These are phyloP conservation scores for Chlamydotis undulata DNA, from an alignment of 2,113 vertebrate genomes.

Conservation along the genomic window DNA sequence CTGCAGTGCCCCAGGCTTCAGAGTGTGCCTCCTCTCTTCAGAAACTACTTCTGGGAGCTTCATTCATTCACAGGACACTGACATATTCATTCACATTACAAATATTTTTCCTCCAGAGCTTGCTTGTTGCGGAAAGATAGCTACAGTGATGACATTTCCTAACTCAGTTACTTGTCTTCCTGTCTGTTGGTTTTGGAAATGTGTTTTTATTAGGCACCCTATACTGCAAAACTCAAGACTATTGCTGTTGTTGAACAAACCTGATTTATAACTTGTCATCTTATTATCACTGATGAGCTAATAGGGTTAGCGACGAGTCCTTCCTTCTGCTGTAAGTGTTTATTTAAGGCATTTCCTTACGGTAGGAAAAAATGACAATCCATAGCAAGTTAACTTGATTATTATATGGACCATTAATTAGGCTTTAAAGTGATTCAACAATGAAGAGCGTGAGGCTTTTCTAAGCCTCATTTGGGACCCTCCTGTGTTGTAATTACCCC, in stretches of 20 bases:
- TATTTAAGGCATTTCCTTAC: not conserved
- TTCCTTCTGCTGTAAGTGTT: not conserved
- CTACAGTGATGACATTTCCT: not conserved
- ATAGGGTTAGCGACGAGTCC: not conserved
- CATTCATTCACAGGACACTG: not conserved
- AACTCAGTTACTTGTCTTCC: not conserved
- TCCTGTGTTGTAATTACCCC: not conserved
- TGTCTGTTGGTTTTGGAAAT: accelerated
- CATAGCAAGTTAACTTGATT: constrained; percentile 1
- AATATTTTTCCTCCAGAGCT: not conserved
- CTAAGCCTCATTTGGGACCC: not conserved
- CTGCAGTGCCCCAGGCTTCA: not conserved
- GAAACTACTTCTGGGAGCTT: not conserved
- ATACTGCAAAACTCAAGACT: not conserved
- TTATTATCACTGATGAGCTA: not conserved
- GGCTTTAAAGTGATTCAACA: not conserved
- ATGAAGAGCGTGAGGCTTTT: not conserved
- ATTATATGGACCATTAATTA: constrained; percentile 12
- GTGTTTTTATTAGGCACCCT: not conserved
- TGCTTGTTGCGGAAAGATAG: not conserved
- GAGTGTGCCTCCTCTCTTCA: not conserved
- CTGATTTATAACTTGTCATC: not conserved
- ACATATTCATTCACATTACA: not conserved
- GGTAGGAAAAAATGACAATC: not conserved
- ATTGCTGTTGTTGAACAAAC: not conserved